phyloP scores from a whole-genome alignment of 2,888 invertebrate species.

The Drosophila subsilvestris region DNA sequence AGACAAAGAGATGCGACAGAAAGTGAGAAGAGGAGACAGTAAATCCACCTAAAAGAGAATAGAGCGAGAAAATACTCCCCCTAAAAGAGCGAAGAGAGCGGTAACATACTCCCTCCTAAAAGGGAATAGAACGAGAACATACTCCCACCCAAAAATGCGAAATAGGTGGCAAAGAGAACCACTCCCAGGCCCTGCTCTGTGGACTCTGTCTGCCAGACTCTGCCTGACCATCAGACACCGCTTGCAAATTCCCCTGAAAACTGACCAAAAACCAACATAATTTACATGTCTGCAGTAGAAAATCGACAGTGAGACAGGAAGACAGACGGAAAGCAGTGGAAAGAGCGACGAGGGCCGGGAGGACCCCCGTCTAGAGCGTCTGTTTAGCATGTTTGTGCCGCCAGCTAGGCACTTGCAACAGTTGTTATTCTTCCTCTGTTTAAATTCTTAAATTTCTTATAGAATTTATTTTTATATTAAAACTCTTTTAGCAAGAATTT shows the following conservation, averaged over 20 bases:
- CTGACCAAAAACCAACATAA: conserved; percentile 72
- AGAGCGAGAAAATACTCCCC: neutral
- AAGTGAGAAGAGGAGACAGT: conserved; percentile 16
- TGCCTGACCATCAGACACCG: conserved; percentile 26
- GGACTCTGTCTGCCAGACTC: conserved; percentile 18
- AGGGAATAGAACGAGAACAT: neutral
- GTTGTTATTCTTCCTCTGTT: conserved; percentile 51
- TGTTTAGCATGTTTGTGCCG: conserved; percentile 27
- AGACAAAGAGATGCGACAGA: conserved; percentile 10
- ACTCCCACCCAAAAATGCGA: neutral
- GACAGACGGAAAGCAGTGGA: neutral
- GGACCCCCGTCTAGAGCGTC: conserved; percentile 45
- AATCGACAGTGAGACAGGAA: conserved; percentile 49
- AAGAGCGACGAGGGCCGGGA: neutral
- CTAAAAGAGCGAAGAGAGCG: neutral
- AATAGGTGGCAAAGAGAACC: neutral
- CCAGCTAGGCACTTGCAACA: conserved; percentile 34
- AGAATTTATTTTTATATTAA: conserved; percentile 16
- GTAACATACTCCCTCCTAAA: neutral
- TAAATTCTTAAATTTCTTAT: conserved; percentile 23
- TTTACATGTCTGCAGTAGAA: conserved; percentile 81
- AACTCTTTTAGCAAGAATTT: neutral
- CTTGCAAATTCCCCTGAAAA: conserved; percentile 52
- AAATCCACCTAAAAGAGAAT: neutral
- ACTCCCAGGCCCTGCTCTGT: neutral